These are phyloP conservation scores for Archips crataeganus DNA, from an alignment of 2,888 invertebrate species.

Conservation along the genomic window DNA sequence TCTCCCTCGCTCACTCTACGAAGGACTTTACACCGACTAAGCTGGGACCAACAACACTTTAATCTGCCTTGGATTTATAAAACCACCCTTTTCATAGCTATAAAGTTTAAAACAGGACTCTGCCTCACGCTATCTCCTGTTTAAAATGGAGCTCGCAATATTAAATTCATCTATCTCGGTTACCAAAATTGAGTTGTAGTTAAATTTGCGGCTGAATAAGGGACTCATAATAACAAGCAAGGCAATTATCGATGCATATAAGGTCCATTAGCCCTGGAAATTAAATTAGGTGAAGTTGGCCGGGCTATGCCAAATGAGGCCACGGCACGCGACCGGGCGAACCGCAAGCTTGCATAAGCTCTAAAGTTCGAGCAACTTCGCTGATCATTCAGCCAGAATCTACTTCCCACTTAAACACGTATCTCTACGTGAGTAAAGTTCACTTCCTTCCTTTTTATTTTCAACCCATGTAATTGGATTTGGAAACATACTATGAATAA, in stretches of 20 bases:
- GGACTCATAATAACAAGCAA: constrained; percentile 13
- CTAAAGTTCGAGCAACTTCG: constrained; percentile 62
- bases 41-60: not conserved
- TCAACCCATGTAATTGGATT: not conserved
- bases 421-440: constrained; percentile 49
- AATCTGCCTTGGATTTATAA: constrained; percentile 2
- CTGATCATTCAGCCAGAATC: constrained; percentile 62
- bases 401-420: constrained; percentile 63
- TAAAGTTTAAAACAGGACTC: not conserved
- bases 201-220: constrained; percentile 11
- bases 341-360: constrained; percentile 63
- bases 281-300: constrained; percentile 52
- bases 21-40: constrained; percentile 88
- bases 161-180: not conserved
- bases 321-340: constrained; percentile 51
- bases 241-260: constrained; percentile 21
- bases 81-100: not conserved
- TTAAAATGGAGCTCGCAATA: not conserved
- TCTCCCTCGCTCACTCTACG: constrained; percentile 92
- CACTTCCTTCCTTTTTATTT: not conserved
- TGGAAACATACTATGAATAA: too few relatives aligned
- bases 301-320: constrained; percentile 57
- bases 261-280: constrained; percentile 40
- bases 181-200: not conserved
- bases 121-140: not conserved